Evolutionary conservation across 2,113 vertebrate genomes (phyloP), one percentile per base, ranked within the genome.

Genomic region (Lipophrys pholis): DNA sequence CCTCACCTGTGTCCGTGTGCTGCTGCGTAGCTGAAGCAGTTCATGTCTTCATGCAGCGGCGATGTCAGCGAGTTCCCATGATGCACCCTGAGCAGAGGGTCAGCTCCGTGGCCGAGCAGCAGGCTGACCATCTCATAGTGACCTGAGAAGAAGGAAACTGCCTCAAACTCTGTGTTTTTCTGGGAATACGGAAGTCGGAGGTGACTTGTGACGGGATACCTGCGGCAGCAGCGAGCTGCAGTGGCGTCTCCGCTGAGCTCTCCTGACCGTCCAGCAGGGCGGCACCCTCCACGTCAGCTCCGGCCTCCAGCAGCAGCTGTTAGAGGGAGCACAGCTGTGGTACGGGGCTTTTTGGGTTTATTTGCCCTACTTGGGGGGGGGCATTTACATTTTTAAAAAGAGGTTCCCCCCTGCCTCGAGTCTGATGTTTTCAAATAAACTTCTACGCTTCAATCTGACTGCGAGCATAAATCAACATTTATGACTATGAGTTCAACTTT

Each of bases 1-100:
- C 61, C 67, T 76, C 85, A 98, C 97, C 96, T 96, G 95, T 99
- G 97, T 59, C 97, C 97, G 0, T 99, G 97, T 3, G 97, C 96
- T 0, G 97, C 96, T 0, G 97, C 96, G n/a, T 96, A 95, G 66
- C 97, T 98, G 90, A 97, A 98, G 86, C 96, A 97, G 72, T 97
- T 97, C 95, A 99, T 97, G 1, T 96, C 95, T 69, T 98, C 96
- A 0, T 97, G 94, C 5, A 98, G 92, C 0, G 96, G 95, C 0
- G 96, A 94, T 0, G 94, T 95, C 90, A 97, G 90, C 0, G 95
- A 94, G 0, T 90, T 94, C 78, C 95, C 93, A 46, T 96, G 94
- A 30, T 97, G 83, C 92, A 94, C 93, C 76, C 94, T 96, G 74
- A 97, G 91, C 57, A 99, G 94, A 0, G 97, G 96, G 59, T 99